Base-by-base conservation (phyloP, 2,797 vertebrate genomes). In the Sebastes umbrosus region DNA sequence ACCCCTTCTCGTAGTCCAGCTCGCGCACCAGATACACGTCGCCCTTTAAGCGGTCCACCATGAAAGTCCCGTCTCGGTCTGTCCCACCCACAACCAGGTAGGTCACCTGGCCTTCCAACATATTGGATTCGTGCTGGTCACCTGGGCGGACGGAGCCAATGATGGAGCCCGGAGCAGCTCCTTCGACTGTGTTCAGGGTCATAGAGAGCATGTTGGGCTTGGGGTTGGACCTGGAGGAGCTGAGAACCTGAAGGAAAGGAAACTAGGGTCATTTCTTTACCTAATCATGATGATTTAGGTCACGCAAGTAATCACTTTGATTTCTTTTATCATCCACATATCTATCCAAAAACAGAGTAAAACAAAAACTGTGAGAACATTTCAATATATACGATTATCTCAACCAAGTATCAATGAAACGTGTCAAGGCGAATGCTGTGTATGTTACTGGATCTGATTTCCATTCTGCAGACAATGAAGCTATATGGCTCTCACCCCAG, bases 41-140 rank as follows among this genome's bases (percentile, higher is more conserved):
- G 0, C 99, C 99, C 78, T 96, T 97, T 22, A 94, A 65, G 0
- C 97, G 96, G 69, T 99, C 97, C 79, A 99, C 96, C 88, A 97
- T 97, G 29, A 99, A 99, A 4, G 95, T 97, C 60, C 98, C 97
- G 0, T 97, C 96, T 1, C 86, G 94, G 76, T 98, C 96, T 0
- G 95, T 96, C 0, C 97, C 97, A n/a, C 96, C 97, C 6, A 98
- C 96, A 46, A 99, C 91, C 0, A 97, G 96, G 93, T 98, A 99
- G 65, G 95, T 98, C 89, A 97, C 93, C 55, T 96, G 94, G 7
- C 96, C 96, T 9, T 89, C 94, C 0, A 87, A 65, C 0, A 83
- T 11, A 8, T 82, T 63, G 0, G 93, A 55, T 5, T 94, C 92
- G 5, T 68, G 88, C 5, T 90, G 93, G 18, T 97, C 96, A 0